phyloP scores from a whole-genome alignment of 2,888 invertebrate species.

The Scaptomyza cyrtandrae region DNA sequence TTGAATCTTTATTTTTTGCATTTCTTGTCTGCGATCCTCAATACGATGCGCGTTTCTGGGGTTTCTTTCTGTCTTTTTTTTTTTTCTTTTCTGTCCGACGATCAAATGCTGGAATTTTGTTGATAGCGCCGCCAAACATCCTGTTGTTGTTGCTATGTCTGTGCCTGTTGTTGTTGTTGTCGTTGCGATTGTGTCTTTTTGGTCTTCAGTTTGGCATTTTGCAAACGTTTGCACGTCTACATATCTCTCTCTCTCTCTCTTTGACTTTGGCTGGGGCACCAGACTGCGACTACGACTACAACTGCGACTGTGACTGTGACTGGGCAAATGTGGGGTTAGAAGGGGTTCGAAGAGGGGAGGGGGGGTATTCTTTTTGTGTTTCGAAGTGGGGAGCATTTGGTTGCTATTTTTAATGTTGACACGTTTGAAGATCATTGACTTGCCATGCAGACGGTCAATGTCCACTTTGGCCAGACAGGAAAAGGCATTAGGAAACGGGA shows the following conservation, averaged over 20 bases:
- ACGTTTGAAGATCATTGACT: constrained; percentile 80
- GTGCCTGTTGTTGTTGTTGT: constrained; percentile 40
- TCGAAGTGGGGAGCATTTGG: constrained; percentile 60
- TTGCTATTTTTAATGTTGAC: constrained; percentile 79
- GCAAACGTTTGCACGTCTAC: constrained; percentile 78
- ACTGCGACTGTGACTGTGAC: constrained; percentile 29
- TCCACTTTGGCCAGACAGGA: constrained; percentile 64
- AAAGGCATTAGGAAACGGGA: constrained; percentile 35
- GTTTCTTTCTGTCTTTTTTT: constrained; percentile 17
- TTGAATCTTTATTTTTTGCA: constrained; percentile 57
- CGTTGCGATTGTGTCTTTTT: constrained; percentile 68
- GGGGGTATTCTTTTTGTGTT: constrained; percentile 4
- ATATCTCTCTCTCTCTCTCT: constrained; percentile 47
- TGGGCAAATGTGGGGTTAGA: constrained; percentile 17
- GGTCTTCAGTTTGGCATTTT: constrained; percentile 74
- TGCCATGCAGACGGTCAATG: constrained; percentile 73
- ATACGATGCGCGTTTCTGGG: constrained; percentile 20
- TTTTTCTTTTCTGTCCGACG: constrained; percentile 23
- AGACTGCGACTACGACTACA: constrained; percentile 39
- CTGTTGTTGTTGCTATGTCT: constrained; percentile 60
- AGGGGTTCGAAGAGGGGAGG: constrained; percentile 3
- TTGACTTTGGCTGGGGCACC: constrained; percentile 35
- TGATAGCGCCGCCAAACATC: constrained; percentile 79
- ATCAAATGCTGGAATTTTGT: constrained; percentile 77
- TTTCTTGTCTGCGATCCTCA: constrained; percentile 68